These are phyloP conservation scores for Simalia tracyae DNA, from an alignment of 2,797 vertebrate genomes.

Conservation along the genomic window DNA sequence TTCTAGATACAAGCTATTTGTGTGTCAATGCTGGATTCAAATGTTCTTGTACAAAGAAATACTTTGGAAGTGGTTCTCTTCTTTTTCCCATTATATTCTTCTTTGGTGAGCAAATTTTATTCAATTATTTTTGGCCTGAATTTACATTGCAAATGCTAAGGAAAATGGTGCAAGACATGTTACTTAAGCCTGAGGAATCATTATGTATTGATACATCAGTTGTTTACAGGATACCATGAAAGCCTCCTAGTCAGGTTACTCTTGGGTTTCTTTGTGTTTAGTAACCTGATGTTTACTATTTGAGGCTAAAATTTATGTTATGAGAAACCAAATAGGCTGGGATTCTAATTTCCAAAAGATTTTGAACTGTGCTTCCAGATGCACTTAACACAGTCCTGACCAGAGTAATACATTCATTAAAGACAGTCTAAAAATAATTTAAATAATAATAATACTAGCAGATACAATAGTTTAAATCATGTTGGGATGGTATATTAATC, in stretches of 20 bases:
- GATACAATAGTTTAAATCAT: background rate
- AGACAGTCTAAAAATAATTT: no score
- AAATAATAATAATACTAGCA: no score
- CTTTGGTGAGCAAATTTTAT: conserved; percentile 78
- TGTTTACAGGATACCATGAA: background rate
- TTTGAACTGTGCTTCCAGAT: background rate
- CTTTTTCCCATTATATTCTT: conserved; percentile 90
- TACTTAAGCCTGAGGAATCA: background rate
- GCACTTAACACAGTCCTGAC: background rate
- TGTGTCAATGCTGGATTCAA: conserved; percentile 89
- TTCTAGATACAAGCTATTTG: conserved; percentile 86
- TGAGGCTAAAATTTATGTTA: background rate
- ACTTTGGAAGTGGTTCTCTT: conserved; percentile 92
- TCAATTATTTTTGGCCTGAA: background rate
- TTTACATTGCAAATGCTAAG: background rate
- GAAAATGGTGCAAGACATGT: background rate
- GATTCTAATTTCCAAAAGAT: background rate
- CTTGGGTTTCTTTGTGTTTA: background rate
- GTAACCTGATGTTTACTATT: background rate
- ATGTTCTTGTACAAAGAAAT: conserved; percentile 95
- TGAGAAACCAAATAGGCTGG: background rate
- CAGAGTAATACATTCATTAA: no score
- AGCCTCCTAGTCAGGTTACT: background rate
- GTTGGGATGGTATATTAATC: background rate
- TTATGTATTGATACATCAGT: background rate